Evolutionary conservation across 2,797 vertebrate species (phyloP).

Genomic region (Pseudocheirus occidentalis): DNA sequence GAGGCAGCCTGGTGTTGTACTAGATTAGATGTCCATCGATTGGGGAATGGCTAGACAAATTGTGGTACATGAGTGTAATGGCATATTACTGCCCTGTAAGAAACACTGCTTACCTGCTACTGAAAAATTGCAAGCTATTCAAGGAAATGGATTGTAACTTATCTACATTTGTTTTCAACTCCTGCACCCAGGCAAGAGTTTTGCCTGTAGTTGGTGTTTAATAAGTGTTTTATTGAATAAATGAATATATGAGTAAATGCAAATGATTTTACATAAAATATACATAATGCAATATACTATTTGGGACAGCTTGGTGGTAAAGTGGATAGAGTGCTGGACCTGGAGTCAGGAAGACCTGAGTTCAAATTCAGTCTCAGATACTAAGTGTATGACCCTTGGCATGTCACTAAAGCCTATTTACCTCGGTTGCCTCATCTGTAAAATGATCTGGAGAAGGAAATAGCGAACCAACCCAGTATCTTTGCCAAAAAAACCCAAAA

Average conservation of each 20-base stretch:
- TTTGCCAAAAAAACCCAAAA: neutral
- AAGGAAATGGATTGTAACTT: neutral
- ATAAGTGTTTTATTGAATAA: neutral
- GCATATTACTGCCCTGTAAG: neutral
- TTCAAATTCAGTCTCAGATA: neutral
- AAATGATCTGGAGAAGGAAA: neutral
- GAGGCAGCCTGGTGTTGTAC: neutral
- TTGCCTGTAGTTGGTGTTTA: neutral
- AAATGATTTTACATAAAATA: neutral
- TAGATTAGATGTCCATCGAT: constrained; percentile 1
- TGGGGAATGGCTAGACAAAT: neutral
- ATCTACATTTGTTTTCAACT: neutral
- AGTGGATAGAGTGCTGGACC: neutral
- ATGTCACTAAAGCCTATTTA: neutral
- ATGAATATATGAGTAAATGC: neutral
- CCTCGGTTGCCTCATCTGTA: neutral
- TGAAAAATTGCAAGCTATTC: neutral
- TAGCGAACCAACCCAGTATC: neutral
- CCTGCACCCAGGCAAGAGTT: neutral
- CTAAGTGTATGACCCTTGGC: neutral
- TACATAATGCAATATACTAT: neutral
- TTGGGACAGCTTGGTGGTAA: neutral
- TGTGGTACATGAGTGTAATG: neutral
- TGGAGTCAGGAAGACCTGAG: neutral
- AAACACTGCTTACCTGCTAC: neutral